Conservation (phyloP, 2,888 invertebrate genomes). For the Arge pagana region DNA sequence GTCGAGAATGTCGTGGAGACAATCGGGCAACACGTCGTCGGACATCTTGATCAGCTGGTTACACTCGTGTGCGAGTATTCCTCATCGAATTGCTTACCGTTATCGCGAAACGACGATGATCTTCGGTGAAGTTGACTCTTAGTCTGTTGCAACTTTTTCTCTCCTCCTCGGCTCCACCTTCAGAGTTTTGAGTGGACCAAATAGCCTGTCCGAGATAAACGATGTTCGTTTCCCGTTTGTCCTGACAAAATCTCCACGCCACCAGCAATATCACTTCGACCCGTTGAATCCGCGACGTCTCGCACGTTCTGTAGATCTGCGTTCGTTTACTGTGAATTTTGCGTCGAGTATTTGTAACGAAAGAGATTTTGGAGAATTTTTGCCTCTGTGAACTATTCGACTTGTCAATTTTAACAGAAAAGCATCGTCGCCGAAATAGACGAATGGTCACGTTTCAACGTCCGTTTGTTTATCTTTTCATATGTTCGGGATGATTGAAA, state of each 20-base stretch:
- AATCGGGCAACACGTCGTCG: conserved; percentile 42
- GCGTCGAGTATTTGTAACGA: not conserved
- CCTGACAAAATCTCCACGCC: no score
- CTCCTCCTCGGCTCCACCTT: no score
- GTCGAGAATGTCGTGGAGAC: conserved; percentile 43
- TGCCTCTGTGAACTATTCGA: conserved; percentile 10
- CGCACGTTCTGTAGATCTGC: no score
- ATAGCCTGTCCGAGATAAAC: no score
- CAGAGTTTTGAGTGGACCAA: no score
- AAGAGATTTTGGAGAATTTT: conserved; percentile 6
- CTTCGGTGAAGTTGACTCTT: not conserved
- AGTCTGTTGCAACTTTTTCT: not conserved
- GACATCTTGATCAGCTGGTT: no score
- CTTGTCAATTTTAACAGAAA: conserved; percentile 14
- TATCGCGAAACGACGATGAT: not conserved
- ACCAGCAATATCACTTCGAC: no score
- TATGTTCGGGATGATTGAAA: not conserved
- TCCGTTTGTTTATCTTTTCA: not conserved
- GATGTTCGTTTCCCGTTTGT: no score
- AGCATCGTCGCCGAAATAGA: conserved; percentile 16
- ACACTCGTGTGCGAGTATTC: no score
- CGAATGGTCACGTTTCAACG: not conserved
- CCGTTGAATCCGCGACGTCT: no score
- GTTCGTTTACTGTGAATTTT: conserved; percentile 10
- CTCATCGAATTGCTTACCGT: not conserved